phyloP scores from a whole-genome alignment of 2,888 invertebrate species.

The Campoletis raptor region DNA sequence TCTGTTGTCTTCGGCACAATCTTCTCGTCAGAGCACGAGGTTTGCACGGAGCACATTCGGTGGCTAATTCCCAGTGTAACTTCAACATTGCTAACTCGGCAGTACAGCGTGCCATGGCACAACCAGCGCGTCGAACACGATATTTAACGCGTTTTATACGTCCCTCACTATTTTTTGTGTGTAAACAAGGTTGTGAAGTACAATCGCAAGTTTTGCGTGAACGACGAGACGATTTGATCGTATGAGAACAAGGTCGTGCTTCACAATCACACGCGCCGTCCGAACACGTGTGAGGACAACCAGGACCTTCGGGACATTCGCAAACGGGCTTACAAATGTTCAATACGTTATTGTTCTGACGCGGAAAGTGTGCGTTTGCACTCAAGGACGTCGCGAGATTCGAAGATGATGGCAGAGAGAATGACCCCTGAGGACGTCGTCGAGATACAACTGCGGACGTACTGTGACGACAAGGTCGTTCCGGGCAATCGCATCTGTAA shows the following conservation, averaged over 20 bases:
- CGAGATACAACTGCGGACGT: conserved; percentile 70
- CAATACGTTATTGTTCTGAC: conserved; percentile 43
- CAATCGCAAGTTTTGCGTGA: conserved; percentile 78
- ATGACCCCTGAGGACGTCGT: conserved; percentile 75
- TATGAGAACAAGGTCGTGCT: conserved; percentile 79
- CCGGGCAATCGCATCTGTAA: conserved; percentile 81
- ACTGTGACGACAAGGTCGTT: conserved; percentile 79
- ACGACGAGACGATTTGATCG: conserved; percentile 77
- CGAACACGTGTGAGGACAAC: conserved; percentile 65
- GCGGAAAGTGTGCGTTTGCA: not conserved
- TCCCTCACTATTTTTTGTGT: conserved; percentile 80
- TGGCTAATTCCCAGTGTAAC: conserved; percentile 86
- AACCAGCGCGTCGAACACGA: conserved; percentile 82
- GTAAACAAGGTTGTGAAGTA: conserved; percentile 77
- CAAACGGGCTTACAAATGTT: conserved; percentile 69
- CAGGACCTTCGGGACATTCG: conserved; percentile 75
- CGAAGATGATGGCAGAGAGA: conserved; percentile 70
- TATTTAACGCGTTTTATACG: conserved; percentile 82
- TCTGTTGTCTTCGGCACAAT: conserved; percentile 90
- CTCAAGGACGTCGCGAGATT: conserved; percentile 48
- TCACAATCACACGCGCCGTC: conserved; percentile 75
- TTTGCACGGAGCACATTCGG: conserved; percentile 86
- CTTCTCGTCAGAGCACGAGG: conserved; percentile 89
- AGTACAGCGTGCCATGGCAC: conserved; percentile 83
- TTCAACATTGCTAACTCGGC: conserved; percentile 83